These are phyloP conservation scores for Orthosia gothica DNA, from an alignment of 2,888 invertebrate species.

Conservation along the genomic window DNA sequence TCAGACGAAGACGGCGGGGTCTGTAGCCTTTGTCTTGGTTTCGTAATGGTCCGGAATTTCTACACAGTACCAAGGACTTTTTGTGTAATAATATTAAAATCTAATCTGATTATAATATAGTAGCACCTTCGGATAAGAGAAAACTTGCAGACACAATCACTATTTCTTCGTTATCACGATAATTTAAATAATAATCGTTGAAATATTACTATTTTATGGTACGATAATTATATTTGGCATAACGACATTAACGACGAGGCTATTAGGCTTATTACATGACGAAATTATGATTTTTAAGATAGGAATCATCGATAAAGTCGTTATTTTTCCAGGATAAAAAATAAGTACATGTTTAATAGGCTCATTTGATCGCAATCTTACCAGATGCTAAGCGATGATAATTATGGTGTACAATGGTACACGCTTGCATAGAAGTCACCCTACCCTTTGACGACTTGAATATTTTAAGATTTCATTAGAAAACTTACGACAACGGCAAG, in stretches of 20 bases:
- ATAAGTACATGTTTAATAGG: not conserved
- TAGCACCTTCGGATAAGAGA: constrained; percentile 47
- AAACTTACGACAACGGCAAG: not conserved
- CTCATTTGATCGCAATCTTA: not conserved
- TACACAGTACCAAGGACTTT: constrained; percentile 23
- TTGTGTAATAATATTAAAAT: constrained; percentile 49
- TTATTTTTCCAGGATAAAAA: not conserved
- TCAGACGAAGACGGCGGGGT: not conserved
- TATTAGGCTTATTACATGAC: constrained; percentile 14
- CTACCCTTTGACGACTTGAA: not conserved
- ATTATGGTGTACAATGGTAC: not conserved
- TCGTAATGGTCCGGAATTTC: constrained; percentile 36
- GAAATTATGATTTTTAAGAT: constrained; percentile 31
- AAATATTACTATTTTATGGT: constrained; percentile 18
- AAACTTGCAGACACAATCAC: constrained; percentile 47
- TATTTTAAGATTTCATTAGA: not conserved
- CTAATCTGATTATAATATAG: constrained; percentile 46
- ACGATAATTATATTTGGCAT: constrained; percentile 19
- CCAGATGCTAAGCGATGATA: not conserved
- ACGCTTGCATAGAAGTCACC: not conserved
- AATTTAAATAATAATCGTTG: constrained; percentile 40
- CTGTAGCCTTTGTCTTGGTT: not conserved
- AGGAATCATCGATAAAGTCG: constrained; percentile 14
- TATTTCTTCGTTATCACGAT: constrained; percentile 42
- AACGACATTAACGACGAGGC: constrained; percentile 17